phyloP scores from a whole-genome alignment of 2,888 invertebrate species.

The Agrotis exclamationis region DNA sequence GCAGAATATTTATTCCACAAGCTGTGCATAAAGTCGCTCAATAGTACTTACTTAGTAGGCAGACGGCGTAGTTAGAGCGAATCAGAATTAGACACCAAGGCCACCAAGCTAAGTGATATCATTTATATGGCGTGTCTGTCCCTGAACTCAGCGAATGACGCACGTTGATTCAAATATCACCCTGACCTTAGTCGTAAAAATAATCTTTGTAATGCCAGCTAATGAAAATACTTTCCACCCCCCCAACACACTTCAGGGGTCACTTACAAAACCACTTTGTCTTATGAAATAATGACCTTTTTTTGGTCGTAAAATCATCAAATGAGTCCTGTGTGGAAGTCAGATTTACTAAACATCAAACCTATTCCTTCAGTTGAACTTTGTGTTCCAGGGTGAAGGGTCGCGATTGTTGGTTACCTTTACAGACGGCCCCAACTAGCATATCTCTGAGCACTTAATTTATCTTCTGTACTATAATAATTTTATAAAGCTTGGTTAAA shows the following conservation, averaged over 20 bases:
- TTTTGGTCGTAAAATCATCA: too few species aligned
- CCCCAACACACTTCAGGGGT: slow-evolving; percentile 46
- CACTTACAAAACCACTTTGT: slow-evolving; percentile 31
- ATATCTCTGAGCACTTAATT: not conserved
- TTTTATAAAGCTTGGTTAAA: too few species aligned
- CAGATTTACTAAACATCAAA: too few species aligned
- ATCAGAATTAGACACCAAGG: slow-evolving; percentile 89
- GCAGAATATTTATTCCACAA: slow-evolving; percentile 63
- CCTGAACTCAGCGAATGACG: slow-evolving; percentile 89
- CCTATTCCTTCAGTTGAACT: too few species aligned
- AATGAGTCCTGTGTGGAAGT: too few species aligned
- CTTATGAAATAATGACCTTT: slow-evolving; percentile 3
- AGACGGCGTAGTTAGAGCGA: slow-evolving; percentile 87
- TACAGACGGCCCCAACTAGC: too few species aligned
- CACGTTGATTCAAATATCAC: slow-evolving; percentile 86
- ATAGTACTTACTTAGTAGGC: slow-evolving; percentile 82
- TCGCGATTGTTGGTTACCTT: too few species aligned
- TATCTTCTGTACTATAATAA: too few species aligned
- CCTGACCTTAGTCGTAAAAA: slow-evolving; percentile 87
- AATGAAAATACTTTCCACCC: slow-evolving; percentile 69
- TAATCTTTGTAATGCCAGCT: slow-evolving; percentile 79
- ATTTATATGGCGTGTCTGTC: slow-evolving; percentile 87
- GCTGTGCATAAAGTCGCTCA: slow-evolving; percentile 61
- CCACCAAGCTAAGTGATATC: slow-evolving; percentile 85
- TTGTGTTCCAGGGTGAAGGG: too few species aligned